phyloP scores from a whole-genome alignment of 2,888 invertebrate genomes.

The Drepana falcataria region DNA sequence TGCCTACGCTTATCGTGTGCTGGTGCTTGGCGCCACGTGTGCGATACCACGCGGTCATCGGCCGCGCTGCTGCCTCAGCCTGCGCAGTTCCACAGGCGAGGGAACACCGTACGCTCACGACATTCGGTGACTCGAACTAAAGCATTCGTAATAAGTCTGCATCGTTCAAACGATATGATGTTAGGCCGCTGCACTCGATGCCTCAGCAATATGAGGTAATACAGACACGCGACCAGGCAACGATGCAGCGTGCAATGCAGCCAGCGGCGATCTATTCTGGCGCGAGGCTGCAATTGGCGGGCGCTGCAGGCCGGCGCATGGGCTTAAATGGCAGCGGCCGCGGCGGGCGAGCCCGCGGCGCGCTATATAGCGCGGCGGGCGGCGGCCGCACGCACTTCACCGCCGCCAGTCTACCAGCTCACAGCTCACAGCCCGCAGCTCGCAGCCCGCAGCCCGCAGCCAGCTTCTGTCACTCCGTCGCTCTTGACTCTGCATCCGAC shows the following conservation, averaged over 20 bases:
- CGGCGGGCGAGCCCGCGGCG: slow-evolving; percentile 23
- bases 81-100: too few relatives aligned
- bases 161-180: too few relatives aligned
- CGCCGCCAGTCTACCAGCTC: slow-evolving; percentile 5
- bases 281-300: slow-evolving; percentile 28
- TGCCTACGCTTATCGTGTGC: too few relatives aligned
- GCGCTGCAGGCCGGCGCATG: slow-evolving; percentile 18
- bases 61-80: too few relatives aligned
- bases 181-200: too few relatives aligned
- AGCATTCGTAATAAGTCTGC: too few relatives aligned
- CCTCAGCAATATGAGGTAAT: not conserved
- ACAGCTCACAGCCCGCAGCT: too few relatives aligned
- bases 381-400: slow-evolving; percentile 16
- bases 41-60: too few relatives aligned
- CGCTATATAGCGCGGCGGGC: slow-evolving; percentile 22
- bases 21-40: too few relatives aligned
- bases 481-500: slow-evolving; percentile 13
- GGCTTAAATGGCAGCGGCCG: slow-evolving; percentile 42
- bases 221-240: slow-evolving; percentile 9
- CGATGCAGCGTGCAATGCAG: not conserved
- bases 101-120: too few relatives aligned
- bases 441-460: too few relatives aligned
- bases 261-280: slow-evolving; percentile 3
- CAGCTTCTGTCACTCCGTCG: slow-evolving; percentile 14
- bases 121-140: too few relatives aligned